Base-by-base conservation (phyloP, 2,113 vertebrate species). In the Elachura formosa region DNA sequence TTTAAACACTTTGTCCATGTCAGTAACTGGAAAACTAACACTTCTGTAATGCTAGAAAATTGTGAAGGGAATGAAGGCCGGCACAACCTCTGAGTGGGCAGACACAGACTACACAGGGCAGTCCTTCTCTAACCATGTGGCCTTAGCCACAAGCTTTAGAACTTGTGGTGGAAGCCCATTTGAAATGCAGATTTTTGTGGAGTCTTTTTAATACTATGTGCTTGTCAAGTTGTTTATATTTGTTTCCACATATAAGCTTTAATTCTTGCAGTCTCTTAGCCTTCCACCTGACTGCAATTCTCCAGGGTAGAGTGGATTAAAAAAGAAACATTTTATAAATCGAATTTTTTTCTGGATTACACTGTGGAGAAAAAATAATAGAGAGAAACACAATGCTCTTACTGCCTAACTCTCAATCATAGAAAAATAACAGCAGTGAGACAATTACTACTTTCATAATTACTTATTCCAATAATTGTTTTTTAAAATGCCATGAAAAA, bases 381-480 rank as follows among this genome's bases (percentile, higher is more conserved):
- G 9, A 72, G 55, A 84, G 46, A 71, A 81, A 74, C 14, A 51
- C 51, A 87, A 81, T 51, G 19, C 33, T 75, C 43, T 91, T 84
- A 56, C 40, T 5, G 9, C 28, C 34, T 68, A 85, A 68, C 46
- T 90, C 71, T 79, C 62, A 90, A 54, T 88, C 93, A 95, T n/a
- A 91, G 83, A 93, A 94, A 96, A 73, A 85, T 87, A 90, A 86
- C 40, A 72, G 62, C 69, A 89, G 73, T 62, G 41, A 63, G 33
- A 73, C 66, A 90, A 81, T 76, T 63, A 68, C 38, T 84, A 11
- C n/a, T 89, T 95, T 61, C 33, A 61, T 87, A 92, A 92, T 77
- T 82, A 87, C 46, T 87, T 62, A 77, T 58, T 72, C 84, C 87
- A 91, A 83, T 85, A 72, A 89, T 40, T 78, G 26, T 19, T 95